Conservation (phyloP, 2,113 vertebrate species). For the Dinomys branickii region DNA sequence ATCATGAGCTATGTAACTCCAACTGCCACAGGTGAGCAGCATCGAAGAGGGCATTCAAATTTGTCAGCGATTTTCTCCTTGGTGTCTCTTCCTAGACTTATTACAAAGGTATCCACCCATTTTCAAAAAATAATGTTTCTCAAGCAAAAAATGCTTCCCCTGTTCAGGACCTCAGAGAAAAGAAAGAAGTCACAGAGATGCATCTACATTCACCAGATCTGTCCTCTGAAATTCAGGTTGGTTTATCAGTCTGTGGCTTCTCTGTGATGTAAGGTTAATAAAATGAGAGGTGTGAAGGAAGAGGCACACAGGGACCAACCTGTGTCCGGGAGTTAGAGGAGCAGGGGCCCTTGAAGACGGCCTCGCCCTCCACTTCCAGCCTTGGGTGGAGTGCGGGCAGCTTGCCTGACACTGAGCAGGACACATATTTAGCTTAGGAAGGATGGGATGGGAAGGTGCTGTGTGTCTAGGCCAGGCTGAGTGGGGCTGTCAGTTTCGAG, state of each 20-base stretch:
- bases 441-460: background rate
- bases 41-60: background rate
- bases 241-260: background rate
- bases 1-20: background rate
- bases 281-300: background rate
- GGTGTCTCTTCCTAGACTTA: background rate
- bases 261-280: background rate
- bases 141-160: background rate
- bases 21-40: too few relatives aligned
- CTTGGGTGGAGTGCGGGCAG: too few relatives aligned
- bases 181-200: background rate
- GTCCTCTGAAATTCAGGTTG: background rate
- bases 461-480: background rate
- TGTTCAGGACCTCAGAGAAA: background rate
- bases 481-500: background rate
- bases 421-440: background rate
- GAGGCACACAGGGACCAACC: too few relatives aligned
- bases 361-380: background rate
- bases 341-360: accelerated
- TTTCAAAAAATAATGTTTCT: background rate
- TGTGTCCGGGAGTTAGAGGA: background rate
- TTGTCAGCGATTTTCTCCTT: background rate
- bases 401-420: too few relatives aligned
- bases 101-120: background rate
- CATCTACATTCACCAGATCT: accelerated